Evolutionary conservation across 2,113 vertebrate species (phyloP).

Genomic region (Lophius piscatorius): DNA sequence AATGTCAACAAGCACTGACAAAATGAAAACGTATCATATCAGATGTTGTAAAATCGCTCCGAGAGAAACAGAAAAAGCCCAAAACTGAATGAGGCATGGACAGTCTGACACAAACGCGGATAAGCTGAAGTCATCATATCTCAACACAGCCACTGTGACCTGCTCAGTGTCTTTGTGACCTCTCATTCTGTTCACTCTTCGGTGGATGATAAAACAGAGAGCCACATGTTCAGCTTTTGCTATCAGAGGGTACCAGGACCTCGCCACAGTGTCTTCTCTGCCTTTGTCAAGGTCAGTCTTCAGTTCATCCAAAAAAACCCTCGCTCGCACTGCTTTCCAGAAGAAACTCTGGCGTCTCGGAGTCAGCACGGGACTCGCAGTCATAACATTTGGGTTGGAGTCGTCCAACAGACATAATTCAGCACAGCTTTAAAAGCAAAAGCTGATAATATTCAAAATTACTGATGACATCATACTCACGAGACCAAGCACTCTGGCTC

Average conservation of each 20-base stretch:
- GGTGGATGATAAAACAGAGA: conserved; percentile 51
- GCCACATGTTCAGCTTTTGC: conserved; percentile 38
- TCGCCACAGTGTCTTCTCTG: conserved; percentile 34
- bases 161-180: conserved; percentile 31
- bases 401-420: conserved; percentile 72
- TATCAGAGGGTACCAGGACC: conserved; percentile 60
- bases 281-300: conserved; percentile 59
- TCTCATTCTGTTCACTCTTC: conserved; percentile 14
- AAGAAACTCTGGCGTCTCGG: conserved; percentile 53
- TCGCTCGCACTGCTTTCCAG: conserved; percentile 48
- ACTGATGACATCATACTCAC: conserved; percentile 58
- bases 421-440: conserved; percentile 70
- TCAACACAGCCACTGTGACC: conserved; percentile 9
- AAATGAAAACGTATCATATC: no score
- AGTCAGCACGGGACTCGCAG: conserved; percentile 66
- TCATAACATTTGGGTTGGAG: conserved; percentile 74
- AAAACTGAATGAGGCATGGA: conserved; percentile 30
- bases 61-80: no score
- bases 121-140: conserved; percentile 31
- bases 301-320: conserved; percentile 53
- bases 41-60: no score
- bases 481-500: conserved; percentile 49
- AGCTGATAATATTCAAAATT: conserved; percentile 72
- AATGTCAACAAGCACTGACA: no score
- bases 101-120: conserved; percentile 37